A percentile compares a stretch with the other conserved stretches of the same genome.
Evolutionary conservation across 92 coral and sea anemone species (phyloP).

Genomic region (Phenganax subtilis): DNA sequence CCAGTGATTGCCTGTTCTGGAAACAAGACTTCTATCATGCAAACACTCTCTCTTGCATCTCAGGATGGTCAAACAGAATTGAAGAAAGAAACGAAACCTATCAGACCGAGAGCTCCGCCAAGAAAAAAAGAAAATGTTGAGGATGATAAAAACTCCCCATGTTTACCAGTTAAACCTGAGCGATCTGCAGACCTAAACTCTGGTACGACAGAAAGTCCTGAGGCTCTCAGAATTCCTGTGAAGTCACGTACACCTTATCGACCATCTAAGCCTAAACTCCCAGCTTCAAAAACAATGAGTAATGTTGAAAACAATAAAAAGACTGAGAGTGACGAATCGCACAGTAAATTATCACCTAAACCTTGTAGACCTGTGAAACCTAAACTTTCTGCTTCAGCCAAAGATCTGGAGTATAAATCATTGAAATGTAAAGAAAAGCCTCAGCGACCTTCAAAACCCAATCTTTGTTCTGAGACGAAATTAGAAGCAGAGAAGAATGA

Average conservation of each 20-base stretch:
- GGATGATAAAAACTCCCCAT: background rate
- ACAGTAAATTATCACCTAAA: background rate
- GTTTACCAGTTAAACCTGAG: background rate
- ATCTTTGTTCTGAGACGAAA: background rate
- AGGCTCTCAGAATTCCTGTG: too few species aligned
- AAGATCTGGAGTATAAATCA: background rate
- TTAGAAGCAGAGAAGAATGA: background rate
- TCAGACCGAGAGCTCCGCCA: background rate
- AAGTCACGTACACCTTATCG: too few species aligned
- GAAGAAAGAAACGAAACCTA: background rate
- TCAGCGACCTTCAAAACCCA: background rate
- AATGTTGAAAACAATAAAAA: too few species aligned
- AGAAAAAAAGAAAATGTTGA: background rate
- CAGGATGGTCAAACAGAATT: background rate
- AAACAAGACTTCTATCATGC: too few species aligned
- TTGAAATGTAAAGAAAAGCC: conserved; percentile 7
- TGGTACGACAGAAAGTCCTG: background rate
- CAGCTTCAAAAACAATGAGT: too few species aligned
- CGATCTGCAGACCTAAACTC: background rate
- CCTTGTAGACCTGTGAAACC: background rate
- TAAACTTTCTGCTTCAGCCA: background rate
- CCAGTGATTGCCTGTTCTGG: too few species aligned
- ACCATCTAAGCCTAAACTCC: too few species aligned
- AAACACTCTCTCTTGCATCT: background rate
- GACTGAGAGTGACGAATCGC: background rate